A percentile compares a stretch with the other conserved stretches of the same genome.
phyloP scores from a whole-genome alignment of 1,140 invertebrate species.

The Metopolophium dirhodum region DNA sequence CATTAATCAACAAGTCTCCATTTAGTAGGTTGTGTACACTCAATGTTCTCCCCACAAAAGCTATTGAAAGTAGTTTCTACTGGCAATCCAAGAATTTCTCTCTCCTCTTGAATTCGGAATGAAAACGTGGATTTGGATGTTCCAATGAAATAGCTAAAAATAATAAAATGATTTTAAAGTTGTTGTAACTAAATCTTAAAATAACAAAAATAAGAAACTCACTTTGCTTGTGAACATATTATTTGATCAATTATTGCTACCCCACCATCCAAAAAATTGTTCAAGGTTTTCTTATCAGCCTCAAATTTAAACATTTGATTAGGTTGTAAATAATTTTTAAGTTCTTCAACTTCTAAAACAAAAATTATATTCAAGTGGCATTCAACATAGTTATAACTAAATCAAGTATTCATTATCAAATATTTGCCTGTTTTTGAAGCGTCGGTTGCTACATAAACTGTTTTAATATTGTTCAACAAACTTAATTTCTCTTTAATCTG shows the following conservation, averaged over 20 bases:
- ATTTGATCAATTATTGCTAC: slow-evolving; percentile 96
- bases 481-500: slow-evolving; percentile 73
- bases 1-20: slow-evolving; percentile 57
- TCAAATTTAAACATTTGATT: slow-evolving; percentile 66
- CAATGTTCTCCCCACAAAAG: slow-evolving; percentile 70
- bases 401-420: slow-evolving; percentile 11
- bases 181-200: not conserved
- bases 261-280: slow-evolving; percentile 80
- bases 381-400: slow-evolving; percentile 30
- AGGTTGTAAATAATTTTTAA: slow-evolving; percentile 64
- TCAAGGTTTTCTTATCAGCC: slow-evolving; percentile 63
- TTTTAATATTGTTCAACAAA: slow-evolving; percentile 67
- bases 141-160: slow-evolving; percentile 81
- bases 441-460: slow-evolving; percentile 86
- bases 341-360: slow-evolving; percentile 66
- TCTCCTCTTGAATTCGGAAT: slow-evolving; percentile 94
- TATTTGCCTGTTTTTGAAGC: slow-evolving; percentile 65
- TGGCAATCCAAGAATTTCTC: slow-evolving; percentile 90
- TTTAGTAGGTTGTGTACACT: slow-evolving; percentile 59
- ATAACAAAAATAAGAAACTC: slow-evolving; percentile 59
- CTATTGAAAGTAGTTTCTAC: slow-evolving; percentile 85
- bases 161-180: slow-evolving; percentile 1
- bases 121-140: slow-evolving; percentile 95
- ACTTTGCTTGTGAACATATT: slow-evolving; percentile 85
- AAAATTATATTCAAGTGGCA: slow-evolving; percentile 34